Conservation (phyloP, 2,113 vertebrate species). For the Taurulus bubalis region DNA sequence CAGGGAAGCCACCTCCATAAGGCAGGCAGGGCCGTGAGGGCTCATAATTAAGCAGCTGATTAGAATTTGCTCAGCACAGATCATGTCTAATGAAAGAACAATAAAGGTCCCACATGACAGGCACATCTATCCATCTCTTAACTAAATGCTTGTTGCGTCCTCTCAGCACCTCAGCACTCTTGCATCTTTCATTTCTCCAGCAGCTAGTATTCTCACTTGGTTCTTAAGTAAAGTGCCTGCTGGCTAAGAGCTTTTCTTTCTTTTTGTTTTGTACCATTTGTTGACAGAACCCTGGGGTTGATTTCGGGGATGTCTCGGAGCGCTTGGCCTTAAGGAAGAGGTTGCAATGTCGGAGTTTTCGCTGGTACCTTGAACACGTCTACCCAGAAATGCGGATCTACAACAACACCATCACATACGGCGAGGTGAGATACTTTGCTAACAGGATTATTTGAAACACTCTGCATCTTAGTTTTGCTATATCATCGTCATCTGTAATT, state of each 20-base stretch:
- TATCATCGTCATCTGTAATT: constrained; percentile 17
- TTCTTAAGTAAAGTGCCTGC: constrained; percentile 26
- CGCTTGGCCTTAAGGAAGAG: constrained; percentile 91
- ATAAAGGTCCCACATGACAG: constrained; percentile 68
- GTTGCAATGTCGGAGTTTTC: constrained; percentile 94
- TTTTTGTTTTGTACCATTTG: constrained; percentile 34
- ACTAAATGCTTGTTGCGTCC: constrained; percentile 55
- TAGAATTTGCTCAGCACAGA: constrained; percentile 73
- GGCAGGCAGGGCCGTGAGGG: constrained; percentile 56
- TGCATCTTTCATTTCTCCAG: constrained; percentile 15
- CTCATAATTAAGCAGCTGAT: constrained; percentile 82
- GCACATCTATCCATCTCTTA: constrained; percentile 47
- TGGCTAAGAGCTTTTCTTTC: constrained; percentile 26
- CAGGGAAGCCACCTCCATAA: constrained; percentile 54
- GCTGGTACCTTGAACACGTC: constrained; percentile 98
- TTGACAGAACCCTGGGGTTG: constrained; percentile 93
- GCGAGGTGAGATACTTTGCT: constrained; percentile 88
- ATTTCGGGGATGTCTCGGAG: constrained; percentile 97
- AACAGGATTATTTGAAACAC: constrained; percentile 17
- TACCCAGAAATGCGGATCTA: constrained; percentile 98
- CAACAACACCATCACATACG: constrained; percentile 97
- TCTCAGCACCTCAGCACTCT: constrained; percentile 26
- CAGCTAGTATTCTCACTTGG: constrained; percentile 10
- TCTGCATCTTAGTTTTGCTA: not conserved
- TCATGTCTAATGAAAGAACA: constrained; percentile 78